Base-by-base conservation (phyloP, 2,888 invertebrate genomes). In the Buathra laborator region DNA sequence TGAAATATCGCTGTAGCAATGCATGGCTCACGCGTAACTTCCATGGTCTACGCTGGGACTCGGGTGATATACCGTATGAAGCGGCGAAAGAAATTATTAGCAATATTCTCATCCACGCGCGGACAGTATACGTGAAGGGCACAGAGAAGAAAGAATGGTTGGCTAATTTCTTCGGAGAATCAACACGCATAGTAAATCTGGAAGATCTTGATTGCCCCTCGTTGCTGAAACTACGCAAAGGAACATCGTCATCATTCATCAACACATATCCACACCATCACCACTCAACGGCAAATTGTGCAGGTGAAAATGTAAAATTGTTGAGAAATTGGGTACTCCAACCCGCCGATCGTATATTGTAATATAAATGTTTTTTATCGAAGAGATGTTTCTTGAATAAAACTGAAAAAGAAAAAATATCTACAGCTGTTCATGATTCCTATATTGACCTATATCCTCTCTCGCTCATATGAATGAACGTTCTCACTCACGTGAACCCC, bases 51-150 rank as follows among this genome's bases (percentile, higher is more conserved):
- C 43, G 43, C 10, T 80, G 64, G 64, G 43, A 32, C 29, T 56
- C 48, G 1, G 80, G 72, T 0, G 70, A 72, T 19, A 37, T 64
- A 37, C 64, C 72, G 0, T 80, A 80, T 37, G 16, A 72, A 19
- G 4, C 32, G 10, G 66, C 44, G 19, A 14, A 48, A 5, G 44
- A 44, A 7, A 51, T 70, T 2, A 48, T 70, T 7, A 48, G 59
- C 16, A 59, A 29, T 14, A 37, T 79, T 43, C 43, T 79, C 0
- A 16, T 32, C 0, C 14, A 43, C 12, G 79, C 79, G 5, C 29
- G 53, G 12, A 48, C 14, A 0, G 48, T 79, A 19, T 67, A 46
- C n/a, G 67, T 67, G 19, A 67, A 67, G 19, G 43, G 67, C 5
- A 12, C 24, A 0, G 70, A 79, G 62, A 79, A 79, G 59, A 29